Base-by-base conservation (phyloP, 2,797 vertebrate species). In the Sebastes aleutianus region DNA sequence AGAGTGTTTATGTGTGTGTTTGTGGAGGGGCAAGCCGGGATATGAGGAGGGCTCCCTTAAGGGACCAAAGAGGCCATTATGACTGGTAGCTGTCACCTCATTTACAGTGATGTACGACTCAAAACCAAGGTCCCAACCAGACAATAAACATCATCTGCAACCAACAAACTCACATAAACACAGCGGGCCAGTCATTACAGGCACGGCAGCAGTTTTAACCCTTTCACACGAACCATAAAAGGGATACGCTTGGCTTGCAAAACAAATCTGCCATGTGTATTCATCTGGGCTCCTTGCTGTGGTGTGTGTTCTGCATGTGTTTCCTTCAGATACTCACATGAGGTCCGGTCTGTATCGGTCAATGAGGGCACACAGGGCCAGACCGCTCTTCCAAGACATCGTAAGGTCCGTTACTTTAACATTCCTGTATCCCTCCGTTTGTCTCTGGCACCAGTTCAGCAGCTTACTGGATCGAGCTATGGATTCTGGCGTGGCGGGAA, bases 381-480 rank as follows among this genome's bases (percentile, higher is more conserved):
- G 91, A 57, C 99, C 99, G 5, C 98, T 99, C 92, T 99, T 99
- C 98, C 98, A 99, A 1, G 98, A 99, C 96, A 95, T 97, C 0
- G 98, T 99, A 61, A 99, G 97, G 86, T 99, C 98, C 0, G 95
- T 96, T 34, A 99, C 98, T 0, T 92, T 95, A 3, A 99, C 98
- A 64, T 97, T 97, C 75, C 95, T 91, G 54, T 99, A 99, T 47
- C 98, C 98, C 71, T 99, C 98, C 0, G 98, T 99, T 92, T 99
- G 99, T 85, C 97, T 96, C 92, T 99, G 99, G 95, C 98, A 99
- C 99, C 99, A 99, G 73, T 94, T 96, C 32, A 99, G 96, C 87
- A 99, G 94, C 87, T 99, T 99, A 92, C 97, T 98, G 86, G 98
- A 98, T 61, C 98, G 97, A 85, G 97, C 98, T 29, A 99, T 93